Conservation (phyloP, 1,140 invertebrate genomes). For the Druon quercuslanigerum region DNA sequence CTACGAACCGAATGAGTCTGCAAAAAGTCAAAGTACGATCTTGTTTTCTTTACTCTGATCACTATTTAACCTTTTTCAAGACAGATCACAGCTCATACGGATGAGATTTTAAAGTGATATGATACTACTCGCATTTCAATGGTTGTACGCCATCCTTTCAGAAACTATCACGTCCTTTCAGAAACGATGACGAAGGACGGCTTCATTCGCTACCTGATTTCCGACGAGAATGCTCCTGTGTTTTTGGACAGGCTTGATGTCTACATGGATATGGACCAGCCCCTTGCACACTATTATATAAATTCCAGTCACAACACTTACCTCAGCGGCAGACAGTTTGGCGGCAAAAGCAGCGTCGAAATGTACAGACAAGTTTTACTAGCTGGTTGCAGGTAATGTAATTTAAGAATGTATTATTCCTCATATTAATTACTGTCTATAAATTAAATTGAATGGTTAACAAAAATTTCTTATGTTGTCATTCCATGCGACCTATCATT, state of each 20-base stretch:
- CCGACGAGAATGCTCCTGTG: slow-evolving; percentile 99
- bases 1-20: slow-evolving; percentile 93
- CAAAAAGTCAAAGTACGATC: slow-evolving; percentile 84
- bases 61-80: slow-evolving; percentile 6
- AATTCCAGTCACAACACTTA: slow-evolving; percentile 99
- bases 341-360: slow-evolving; percentile 97
- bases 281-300: slow-evolving; percentile 98
- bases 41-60: slow-evolving; percentile 36
- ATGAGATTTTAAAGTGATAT: not conserved
- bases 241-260: slow-evolving; percentile 97
- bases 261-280: slow-evolving; percentile 99
- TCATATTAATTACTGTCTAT: not conserved
- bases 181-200: slow-evolving; percentile 94
- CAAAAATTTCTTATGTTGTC: too few relatives aligned
- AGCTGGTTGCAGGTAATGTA: slow-evolving; percentile 89
- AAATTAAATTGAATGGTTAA: too few relatives aligned
- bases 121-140: slow-evolving; percentile 38
- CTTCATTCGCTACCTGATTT: slow-evolving; percentile 98
- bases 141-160: slow-evolving; percentile 56
- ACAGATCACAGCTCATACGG: not conserved
- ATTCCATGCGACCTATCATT: too few relatives aligned
- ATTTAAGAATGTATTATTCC: not conserved
- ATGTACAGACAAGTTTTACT: slow-evolving; percentile 98
- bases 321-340: slow-evolving; percentile 96
- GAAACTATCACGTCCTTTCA: slow-evolving; percentile 62